Base-by-base conservation (phyloP, 2,888 invertebrate species). In the Lasioglossum villosulum region DNA sequence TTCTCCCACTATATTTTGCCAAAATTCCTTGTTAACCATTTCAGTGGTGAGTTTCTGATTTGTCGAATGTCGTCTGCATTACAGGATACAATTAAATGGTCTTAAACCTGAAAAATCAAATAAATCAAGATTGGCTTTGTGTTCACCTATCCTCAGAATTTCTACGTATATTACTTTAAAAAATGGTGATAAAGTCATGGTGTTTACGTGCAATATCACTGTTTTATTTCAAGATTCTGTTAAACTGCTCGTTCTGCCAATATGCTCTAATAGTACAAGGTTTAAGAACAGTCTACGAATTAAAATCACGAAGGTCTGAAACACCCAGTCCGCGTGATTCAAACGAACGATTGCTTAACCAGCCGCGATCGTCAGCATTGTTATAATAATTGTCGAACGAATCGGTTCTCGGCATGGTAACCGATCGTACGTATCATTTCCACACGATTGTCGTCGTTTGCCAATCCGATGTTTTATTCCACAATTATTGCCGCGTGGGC, bases 401-500 rank as follows among this genome's bases (percentile, higher is more conserved):
- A 75, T 19, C 37, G 45, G 27, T 45, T 66, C 27, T 45, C 45
- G 23, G 52, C 66, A 34, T 56, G 27, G 23, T 34, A 27, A 72
- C 39, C 76, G 56, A 80, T 80, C 76, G 75, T 37, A 48, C 72
- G 34, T 79, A 82, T 79, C 79, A 70, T 82, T 82, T 71, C 70
- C 82, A 56, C 37, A 39, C 39, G 77, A 59, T 74, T 76, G 81
- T 73, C 74, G 74, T 56, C 76, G 45, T 77, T 73, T 19, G 63
- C 52, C 70, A 63, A 70, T 79, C 79, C 71, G 52, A 45, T 37
- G 78, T 74, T 82, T 82, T 82, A 82, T 78, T 42, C 74, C 56
- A 27, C 75, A 56, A 83, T 83, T 80, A 75, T 80, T 82, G 70
- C 72, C 52, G 30, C 68, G 30, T 52, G 27, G 59, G 48, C 75